These are phyloP conservation scores for Fopius arisanus DNA, from an alignment of 1,140 invertebrate species.

Conservation along the genomic window DNA sequence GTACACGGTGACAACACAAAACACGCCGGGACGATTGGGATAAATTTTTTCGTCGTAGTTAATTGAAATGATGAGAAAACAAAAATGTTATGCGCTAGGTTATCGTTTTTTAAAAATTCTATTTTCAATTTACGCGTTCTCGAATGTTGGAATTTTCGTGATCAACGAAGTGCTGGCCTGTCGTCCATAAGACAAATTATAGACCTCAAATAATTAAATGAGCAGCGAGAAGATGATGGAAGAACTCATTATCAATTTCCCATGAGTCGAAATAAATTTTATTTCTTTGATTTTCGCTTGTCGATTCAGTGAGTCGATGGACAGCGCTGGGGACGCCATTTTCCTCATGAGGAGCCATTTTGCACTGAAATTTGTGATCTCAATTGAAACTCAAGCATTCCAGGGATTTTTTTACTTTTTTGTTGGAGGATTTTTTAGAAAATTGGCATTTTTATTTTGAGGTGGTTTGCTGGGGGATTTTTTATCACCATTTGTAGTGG, in stretches of 20 bases:
- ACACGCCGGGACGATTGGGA: conserved; percentile 33
- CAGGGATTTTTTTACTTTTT: neutral
- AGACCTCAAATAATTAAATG: conserved; percentile 25
- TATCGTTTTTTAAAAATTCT: conserved; percentile 62
- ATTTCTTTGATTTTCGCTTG: neutral
- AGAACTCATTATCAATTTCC: conserved; percentile 19
- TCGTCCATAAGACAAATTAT: conserved; percentile 53
- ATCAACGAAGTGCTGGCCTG: conserved; percentile 66
- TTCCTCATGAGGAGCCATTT: no score
- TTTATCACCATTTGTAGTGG: no score
- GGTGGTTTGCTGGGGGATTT: no score
- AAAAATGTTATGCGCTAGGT: conserved; percentile 63
- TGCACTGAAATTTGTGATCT: conserved; percentile 12
- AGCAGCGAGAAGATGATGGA: conserved; percentile 21
- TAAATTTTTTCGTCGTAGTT: conserved; percentile 33
- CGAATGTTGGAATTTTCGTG: conserved; percentile 64
- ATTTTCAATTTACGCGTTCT: conserved; percentile 64
- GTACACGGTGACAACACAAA: conserved; percentile 45
- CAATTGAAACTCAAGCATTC: conserved; percentile 28
- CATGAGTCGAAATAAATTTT: neutral
- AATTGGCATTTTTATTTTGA: neutral
- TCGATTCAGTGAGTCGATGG: neutral
- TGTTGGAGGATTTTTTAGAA: neutral
- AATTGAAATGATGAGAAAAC: conserved; percentile 35
- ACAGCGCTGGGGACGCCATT: no score